Evolutionary conservation across 1,140 invertebrate species (phyloP).

Genomic region (Ceratina japonica): DNA sequence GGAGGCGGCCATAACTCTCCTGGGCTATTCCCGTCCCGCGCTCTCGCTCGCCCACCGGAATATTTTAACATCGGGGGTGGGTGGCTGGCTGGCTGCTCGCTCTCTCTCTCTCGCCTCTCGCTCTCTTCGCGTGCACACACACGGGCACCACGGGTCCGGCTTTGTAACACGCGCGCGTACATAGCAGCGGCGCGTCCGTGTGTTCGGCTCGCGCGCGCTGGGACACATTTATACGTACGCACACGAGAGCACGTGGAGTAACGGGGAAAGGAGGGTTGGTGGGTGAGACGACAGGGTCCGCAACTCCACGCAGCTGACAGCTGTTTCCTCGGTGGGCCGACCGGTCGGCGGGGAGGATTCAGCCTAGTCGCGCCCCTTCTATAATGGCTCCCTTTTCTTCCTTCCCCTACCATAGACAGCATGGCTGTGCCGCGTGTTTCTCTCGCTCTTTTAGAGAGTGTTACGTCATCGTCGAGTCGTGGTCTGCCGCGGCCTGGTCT

Average conservation of each 20-base stretch:
- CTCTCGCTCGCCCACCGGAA: conserved; percentile 73
- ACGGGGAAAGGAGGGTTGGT: conserved; percentile 67
- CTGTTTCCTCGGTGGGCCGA: conserved; percentile 79
- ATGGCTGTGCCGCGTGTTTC: conserved; percentile 73
- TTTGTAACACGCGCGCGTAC: conserved; percentile 2
- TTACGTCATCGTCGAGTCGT: conserved; percentile 50
- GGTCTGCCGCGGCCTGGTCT: too few species aligned
- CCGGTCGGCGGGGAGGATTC: conserved; percentile 79
- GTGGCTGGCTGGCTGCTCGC: conserved; percentile 67
- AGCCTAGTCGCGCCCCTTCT: conserved; percentile 80
- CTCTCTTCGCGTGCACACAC: conserved; percentile 51
- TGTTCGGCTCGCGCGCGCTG: conserved; percentile 20
- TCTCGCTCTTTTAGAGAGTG: conserved; percentile 54
- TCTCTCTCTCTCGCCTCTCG: conserved; percentile 22
- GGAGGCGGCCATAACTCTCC: conserved; percentile 79
- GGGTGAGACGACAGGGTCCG: conserved; percentile 71
- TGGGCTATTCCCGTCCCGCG: conserved; percentile 77
- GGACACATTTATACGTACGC: conserved; percentile 18
- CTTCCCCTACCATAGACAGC: conserved; percentile 76
- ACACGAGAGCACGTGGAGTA: conserved; percentile 34
- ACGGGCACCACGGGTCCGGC: conserved; percentile 60
- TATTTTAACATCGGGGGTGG: conserved; percentile 79
- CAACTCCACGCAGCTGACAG: conserved; percentile 78
- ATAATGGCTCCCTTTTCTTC: conserved; percentile 81
- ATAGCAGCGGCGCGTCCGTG: neutral